Base-by-base conservation (phyloP, 2,797 vertebrate genomes). In the Rhinophrynus dorsalis region DNA sequence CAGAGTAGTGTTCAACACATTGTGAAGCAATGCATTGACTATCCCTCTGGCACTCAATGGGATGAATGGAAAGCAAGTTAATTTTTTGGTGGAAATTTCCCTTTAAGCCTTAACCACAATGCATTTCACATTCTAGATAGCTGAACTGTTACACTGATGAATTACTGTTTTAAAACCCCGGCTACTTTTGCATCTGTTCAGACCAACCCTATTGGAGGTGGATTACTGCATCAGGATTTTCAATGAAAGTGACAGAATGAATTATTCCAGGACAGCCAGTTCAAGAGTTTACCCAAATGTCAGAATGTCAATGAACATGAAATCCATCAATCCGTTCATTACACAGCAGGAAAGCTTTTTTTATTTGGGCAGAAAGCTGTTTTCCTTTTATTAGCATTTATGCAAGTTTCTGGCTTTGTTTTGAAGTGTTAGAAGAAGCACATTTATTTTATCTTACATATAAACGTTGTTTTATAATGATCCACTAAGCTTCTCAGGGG, bases 211-310 rank as follows among this genome's bases (percentile, higher is more conserved):
- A 23, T 23, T 37, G 54, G 32, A 37, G 18, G 6, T 23, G 35
- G 33, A 40, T 40, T 17, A 40, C 21, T 20, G 32, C 33, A 37
- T 38, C 6, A 40, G 35, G 40, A 37, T 2, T 26, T 58, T 58
- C 55, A 58, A 40, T 58, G 55, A 42, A 58, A 58, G 35, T 40
- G 35, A 58, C 55, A 58, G 3, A 58, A 40, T 58, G 55, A 58
- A 58, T 58, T 40, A 58, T 58, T 58, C n/a, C 21, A 40, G 17
- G 18, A 17, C 12, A 21, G 20, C 20, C 33, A 42, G 55, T 58
- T 58, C 55, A 58, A 40, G 20, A 58, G 55, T 58, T 58, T 58
- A 58, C 35, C 24, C 33, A 58, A 58, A 58, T 58, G 55, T 58
- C 55, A 40, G 2, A 15, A 40, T 40, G 21, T 37, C 55, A 58